These are phyloP conservation scores for Solea senegalensis DNA, from an alignment of 2,113 vertebrate genomes.

Conservation along the genomic window DNA sequence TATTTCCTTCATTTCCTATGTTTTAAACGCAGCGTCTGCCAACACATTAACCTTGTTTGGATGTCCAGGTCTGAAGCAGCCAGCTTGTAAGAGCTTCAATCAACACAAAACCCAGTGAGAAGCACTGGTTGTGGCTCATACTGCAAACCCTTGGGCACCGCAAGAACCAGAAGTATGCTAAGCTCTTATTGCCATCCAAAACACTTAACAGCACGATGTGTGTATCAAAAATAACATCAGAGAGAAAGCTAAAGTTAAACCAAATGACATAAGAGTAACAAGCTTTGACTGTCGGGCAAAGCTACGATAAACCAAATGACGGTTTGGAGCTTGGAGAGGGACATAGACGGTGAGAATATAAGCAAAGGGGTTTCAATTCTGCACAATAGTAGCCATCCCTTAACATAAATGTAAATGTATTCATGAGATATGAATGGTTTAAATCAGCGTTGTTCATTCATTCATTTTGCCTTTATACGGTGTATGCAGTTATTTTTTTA, in stretches of 20 bases:
- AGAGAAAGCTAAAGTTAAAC: constrained; percentile 19
- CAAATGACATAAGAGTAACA: constrained; percentile 22
- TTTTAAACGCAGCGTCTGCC: constrained; percentile 11
- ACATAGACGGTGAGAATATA: not conserved
- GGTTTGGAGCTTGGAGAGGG: not conserved
- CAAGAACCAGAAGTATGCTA: constrained; percentile 12
- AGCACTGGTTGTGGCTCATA: not conserved
- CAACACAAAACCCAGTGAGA: constrained; percentile 10
- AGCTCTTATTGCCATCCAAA: constrained; percentile 27
- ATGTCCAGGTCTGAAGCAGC: constrained; percentile 9
- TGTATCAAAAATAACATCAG: constrained; percentile 19
- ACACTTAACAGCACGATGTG: constrained; percentile 25
- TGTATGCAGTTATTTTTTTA: not conserved
- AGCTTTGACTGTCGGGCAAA: constrained; percentile 1
- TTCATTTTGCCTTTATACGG: constrained; percentile 1
- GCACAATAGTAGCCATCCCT: constrained; percentile 24
- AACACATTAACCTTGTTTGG: not conserved
- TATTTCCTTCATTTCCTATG: constrained; percentile 17
- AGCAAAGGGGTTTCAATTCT: constrained; percentile 7
- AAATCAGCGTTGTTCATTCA: not conserved
- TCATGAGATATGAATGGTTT: not conserved
- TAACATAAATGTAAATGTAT: constrained; percentile 4
- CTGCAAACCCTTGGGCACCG: constrained; percentile 1
- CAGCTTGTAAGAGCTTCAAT: not conserved
- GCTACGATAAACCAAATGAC: constrained; percentile 33